Base-by-base conservation (phyloP, 2,113 vertebrate genomes). In the Oryctolagus cuniculus region DNA sequence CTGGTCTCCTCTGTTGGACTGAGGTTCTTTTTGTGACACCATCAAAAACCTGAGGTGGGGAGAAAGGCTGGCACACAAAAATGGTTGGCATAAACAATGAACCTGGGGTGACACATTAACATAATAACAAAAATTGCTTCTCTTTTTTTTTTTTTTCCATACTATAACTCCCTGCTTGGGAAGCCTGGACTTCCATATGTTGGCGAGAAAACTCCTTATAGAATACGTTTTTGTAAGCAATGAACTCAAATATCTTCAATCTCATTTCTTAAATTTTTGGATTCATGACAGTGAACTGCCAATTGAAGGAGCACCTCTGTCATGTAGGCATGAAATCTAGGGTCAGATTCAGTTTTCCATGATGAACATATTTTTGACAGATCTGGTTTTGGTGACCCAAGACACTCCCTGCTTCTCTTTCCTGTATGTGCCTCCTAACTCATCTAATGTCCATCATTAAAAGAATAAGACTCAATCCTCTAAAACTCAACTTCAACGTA, bases 101-200 rank as follows among this genome's bases (percentile, higher is more conserved):
- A 36, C 1, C 29, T 79, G 21, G 29, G 22, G 16, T 13, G 49
- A 27, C 9, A n/a, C 15, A 64, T 89, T 83, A 94, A n/a, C 34
- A 44, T 36, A 74, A 97, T 93, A 79, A 90, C 69, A 97, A 96
- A 97, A 91, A 90, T 91, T 95, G 12, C 10, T 95, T 87, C 51
- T 96, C 91, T 96, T 81, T 97, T 97, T 63, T 92, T 97, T 95
- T 91, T 58, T 58, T 19, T 21, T 5, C 55, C 19, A 58, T 44
- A 9, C 44, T 44, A 44, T 44, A 44, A 44, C 81, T 96, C 85
- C 96, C 87, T 95, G 94, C 69, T 72, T 80, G 53, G 55, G 88
- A 51, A 94, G 55, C 49, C 75, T 86, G 94, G 72, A 84, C 94
- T 95, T 77, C 92, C 87, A 51, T 16, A 51, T 87, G 27, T 75